Evolutionary conservation across 2,888 invertebrate genomes (phyloP).

Genomic region (Dynastes maya): DNA sequence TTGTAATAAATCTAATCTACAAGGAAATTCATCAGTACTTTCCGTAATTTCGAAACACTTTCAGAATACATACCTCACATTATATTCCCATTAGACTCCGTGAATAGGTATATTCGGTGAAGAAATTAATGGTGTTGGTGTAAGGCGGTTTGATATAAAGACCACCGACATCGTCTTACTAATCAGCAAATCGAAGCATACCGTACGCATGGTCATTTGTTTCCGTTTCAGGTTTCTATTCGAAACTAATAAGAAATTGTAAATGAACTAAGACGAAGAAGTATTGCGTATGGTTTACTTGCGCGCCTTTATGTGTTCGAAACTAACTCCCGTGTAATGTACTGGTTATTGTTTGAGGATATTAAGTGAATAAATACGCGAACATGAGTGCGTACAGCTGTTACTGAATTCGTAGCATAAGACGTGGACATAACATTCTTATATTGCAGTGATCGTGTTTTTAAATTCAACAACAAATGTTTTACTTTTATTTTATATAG

Average conservation of each 20-base stretch:
- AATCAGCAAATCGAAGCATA: conserved; percentile 42
- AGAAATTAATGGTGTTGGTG: conserved; percentile 15
- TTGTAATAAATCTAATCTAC: too few relatives aligned
- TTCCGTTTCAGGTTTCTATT: conserved; percentile 51
- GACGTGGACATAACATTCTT: neutral
- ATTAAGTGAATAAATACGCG: conserved; percentile 38
- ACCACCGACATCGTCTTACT: conserved; percentile 32
- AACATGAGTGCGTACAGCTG: conserved; percentile 42
- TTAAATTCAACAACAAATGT: neutral
- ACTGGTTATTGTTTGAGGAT: conserved; percentile 37
- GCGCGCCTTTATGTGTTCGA: conserved; percentile 19
- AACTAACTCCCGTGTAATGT: conserved; percentile 43
- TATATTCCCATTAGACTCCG: neutral
- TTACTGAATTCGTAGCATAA: conserved; percentile 30
- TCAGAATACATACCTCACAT: neutral
- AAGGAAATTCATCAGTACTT: neutral
- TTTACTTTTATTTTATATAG: neutral
- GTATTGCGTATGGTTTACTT: conserved; percentile 30
- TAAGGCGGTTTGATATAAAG: conserved; percentile 32
- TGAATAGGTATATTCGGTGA: conserved; percentile 19
- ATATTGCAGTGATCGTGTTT: neutral
- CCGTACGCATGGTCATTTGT: conserved; percentile 46
- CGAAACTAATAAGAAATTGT: conserved; percentile 51
- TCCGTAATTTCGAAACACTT: neutral
- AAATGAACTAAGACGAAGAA: conserved; percentile 50